Conservation (phyloP, 2,888 invertebrate species). For the Campoplex nolae region DNA sequence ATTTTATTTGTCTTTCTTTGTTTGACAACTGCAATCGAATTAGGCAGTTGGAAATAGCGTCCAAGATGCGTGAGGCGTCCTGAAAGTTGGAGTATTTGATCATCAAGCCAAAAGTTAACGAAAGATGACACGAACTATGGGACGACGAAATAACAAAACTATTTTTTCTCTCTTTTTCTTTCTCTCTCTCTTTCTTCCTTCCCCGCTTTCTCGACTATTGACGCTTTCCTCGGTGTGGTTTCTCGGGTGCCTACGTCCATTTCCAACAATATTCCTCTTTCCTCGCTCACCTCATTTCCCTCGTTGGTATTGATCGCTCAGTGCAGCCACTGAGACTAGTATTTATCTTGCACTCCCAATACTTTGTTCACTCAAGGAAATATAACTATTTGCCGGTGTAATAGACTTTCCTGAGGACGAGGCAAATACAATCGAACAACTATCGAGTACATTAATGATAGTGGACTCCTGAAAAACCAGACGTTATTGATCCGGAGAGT, state of each 20-base stretch:
- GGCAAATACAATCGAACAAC: constrained; percentile 22
- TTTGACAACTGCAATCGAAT: constrained; percentile 49
- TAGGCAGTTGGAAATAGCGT: constrained; percentile 21
- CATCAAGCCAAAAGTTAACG: constrained; percentile 67
- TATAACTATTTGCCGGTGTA: constrained; percentile 6
- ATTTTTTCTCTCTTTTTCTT: constrained; percentile 22
- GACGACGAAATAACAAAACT: constrained; percentile 53
- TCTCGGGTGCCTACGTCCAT: constrained; percentile 47
- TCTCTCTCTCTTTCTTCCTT: constrained; percentile 1
- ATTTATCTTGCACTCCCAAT: constrained; percentile 65
- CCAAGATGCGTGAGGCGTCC: not conserved
- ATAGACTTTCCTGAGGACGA: constrained; percentile 4
- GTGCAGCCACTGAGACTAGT: constrained; percentile 41
- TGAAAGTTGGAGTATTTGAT: constrained; percentile 48
- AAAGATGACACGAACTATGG: constrained; percentile 44
- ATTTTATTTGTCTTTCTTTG: constrained; percentile 37
- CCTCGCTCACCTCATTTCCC: constrained; percentile 36
- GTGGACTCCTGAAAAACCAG: not conserved
- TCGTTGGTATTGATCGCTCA: constrained; percentile 58
- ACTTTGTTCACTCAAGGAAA: constrained; percentile 17
- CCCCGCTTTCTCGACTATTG: constrained; percentile 17
- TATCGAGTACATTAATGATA: not conserved
- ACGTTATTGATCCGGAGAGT: not conserved
- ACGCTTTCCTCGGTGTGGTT: constrained; percentile 38
- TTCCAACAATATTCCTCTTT: constrained; percentile 67